A percentile compares a stretch with the other conserved stretches of the same genome.
These are phyloP conservation scores for Anoplolepis gracilipes DNA, from an alignment of 1,140 invertebrate species.

Conservation along the genomic window DNA sequence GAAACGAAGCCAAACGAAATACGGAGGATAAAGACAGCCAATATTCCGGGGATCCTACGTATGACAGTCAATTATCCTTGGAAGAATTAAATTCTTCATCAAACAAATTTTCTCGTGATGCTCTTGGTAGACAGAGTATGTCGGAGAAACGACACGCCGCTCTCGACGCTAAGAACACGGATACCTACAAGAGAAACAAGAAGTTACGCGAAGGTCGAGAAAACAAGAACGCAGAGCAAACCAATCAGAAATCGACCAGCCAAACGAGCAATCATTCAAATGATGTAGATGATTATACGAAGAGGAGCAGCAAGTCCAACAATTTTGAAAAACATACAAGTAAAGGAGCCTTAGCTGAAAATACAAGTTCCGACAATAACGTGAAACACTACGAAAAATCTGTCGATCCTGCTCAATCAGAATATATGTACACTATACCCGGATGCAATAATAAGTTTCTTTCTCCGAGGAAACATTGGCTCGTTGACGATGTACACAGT, in stretches of 20 bases:
- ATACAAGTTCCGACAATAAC: slow-evolving; percentile 77
- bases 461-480: slow-evolving; percentile 88
- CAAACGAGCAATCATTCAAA: slow-evolving; percentile 51
- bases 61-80: slow-evolving; percentile 92
- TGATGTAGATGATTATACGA: slow-evolving; percentile 61
- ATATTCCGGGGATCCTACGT: slow-evolving; percentile 89
- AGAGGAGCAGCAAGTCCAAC: slow-evolving; percentile 51
- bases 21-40: slow-evolving; percentile 82
- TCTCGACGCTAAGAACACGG: slow-evolving; percentile 96
- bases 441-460: slow-evolving; percentile 82
- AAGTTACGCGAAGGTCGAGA: slow-evolving; percentile 90
- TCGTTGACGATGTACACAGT: slow-evolving; percentile 87
- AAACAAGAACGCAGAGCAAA: slow-evolving; percentile 76
- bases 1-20: slow-evolving; percentile 74
- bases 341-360: slow-evolving; percentile 74
- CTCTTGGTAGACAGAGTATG: slow-evolving; percentile 97
- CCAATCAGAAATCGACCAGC: slow-evolving; percentile 62
- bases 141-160: slow-evolving; percentile 98
- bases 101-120: slow-evolving; percentile 93
- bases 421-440: slow-evolving; percentile 83
- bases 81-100: slow-evolving; percentile 89
- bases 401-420: slow-evolving; percentile 75
- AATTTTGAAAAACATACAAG: slow-evolving; percentile 66
- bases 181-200: slow-evolving; percentile 97
- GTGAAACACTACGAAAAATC: slow-evolving; percentile 76